phyloP scores from a whole-genome alignment of 2,113 vertebrate species.

The Hemicordylus capensis region DNA sequence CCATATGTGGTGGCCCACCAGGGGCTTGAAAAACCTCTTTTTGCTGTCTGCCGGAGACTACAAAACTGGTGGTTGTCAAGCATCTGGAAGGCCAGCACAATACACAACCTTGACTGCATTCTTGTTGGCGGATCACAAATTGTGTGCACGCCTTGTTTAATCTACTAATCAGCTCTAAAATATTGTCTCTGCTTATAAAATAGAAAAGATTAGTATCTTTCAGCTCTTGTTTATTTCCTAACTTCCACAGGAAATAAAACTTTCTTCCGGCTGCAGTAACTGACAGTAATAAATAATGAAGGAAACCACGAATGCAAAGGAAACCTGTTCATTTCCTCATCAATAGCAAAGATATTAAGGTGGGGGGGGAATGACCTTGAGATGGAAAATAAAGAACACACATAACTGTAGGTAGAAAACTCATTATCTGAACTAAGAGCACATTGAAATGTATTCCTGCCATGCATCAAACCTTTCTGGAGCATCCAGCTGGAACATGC shows the following conservation, averaged over 20 bases:
- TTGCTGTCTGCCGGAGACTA: not conserved
- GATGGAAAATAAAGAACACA: not conserved
- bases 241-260: constrained; percentile 3
- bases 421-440: constrained; percentile 4
- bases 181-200: not conserved
- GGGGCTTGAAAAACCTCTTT: not conserved
- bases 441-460: constrained; percentile 5
- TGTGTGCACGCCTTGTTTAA: not conserved
- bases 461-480: constrained; percentile 22
- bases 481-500: constrained; percentile 13
- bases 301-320: not conserved
- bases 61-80: not conserved
- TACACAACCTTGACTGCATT: not conserved
- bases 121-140: not conserved
- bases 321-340: not conserved
- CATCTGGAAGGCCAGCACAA: not conserved
- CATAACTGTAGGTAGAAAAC: constrained; percentile 5
- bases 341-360: not conserved
- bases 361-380: not conserved
- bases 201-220: constrained; percentile 13
- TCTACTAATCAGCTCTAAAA: not conserved
- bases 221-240: not conserved
- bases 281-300: too few relatives aligned
- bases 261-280: constrained; percentile 6
- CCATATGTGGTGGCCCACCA: not conserved